phyloP scores from a whole-genome alignment of 2,888 invertebrate species.

The Lagria hirta region DNA sequence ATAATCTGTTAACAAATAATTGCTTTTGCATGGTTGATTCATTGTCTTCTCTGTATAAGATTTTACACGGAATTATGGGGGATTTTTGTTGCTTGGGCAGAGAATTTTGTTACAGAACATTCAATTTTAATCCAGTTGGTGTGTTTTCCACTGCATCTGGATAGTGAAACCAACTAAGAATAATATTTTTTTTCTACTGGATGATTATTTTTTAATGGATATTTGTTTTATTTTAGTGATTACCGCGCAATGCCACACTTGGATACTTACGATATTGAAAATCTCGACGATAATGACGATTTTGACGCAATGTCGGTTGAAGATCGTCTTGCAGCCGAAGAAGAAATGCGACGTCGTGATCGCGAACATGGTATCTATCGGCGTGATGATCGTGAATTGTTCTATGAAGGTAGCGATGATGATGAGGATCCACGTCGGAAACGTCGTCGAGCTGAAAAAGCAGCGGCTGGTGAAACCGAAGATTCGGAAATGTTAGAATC shows the following conservation, averaged over 20 bases:
- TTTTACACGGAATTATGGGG: too few relatives aligned
- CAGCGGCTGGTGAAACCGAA: conserved; percentile 71
- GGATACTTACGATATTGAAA: conserved; percentile 87
- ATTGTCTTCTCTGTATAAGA: too few relatives aligned
- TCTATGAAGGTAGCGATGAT: conserved; percentile 66
- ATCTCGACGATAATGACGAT: conserved; percentile 82
- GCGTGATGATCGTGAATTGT: conserved; percentile 79
- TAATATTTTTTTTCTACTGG: too few relatives aligned
- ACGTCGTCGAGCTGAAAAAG: conserved; percentile 81
- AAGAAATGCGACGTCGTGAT: conserved; percentile 83
- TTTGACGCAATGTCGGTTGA: conserved; percentile 85
- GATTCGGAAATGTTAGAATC: conserved; percentile 83
- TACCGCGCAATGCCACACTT: conserved; percentile 95
- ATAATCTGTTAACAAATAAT: too few relatives aligned
- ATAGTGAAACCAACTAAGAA: too few relatives aligned
- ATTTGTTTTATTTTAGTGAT: too few relatives aligned
- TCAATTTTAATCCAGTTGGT: too few relatives aligned
- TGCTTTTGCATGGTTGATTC: too few relatives aligned
- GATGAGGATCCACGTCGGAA: conserved; percentile 63
- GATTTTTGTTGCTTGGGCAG: too few relatives aligned
- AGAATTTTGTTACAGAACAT: too few relatives aligned
- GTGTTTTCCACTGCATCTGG: too few relatives aligned
- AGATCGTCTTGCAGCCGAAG: conserved; percentile 89
- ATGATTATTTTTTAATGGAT: too few relatives aligned
- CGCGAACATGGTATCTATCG: conserved; percentile 61